Evolutionary conservation across 92 coral and sea anemone genomes (phyloP).

Genomic region (Palythoa grandiflora): DNA sequence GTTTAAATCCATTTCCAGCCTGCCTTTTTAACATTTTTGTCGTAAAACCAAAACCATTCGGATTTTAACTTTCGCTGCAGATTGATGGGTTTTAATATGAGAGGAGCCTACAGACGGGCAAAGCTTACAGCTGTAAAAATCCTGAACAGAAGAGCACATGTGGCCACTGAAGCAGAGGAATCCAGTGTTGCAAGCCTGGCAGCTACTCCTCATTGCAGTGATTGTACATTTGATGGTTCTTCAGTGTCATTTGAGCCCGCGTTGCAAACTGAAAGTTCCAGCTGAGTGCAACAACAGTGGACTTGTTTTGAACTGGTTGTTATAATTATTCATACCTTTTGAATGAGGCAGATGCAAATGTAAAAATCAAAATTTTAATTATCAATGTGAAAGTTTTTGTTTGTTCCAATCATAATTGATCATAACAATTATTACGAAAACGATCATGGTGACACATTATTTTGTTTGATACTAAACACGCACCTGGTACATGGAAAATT

Average conservation of each 20-base stretch:
- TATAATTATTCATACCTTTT: neutral
- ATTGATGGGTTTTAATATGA: conserved; percentile 89
- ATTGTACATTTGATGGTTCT: neutral
- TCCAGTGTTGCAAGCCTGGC: neutral
- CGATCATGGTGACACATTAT: neutral
- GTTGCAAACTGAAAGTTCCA: neutral
- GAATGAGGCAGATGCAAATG: neutral
- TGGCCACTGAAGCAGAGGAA: conserved; percentile 5
- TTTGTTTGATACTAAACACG: neutral
- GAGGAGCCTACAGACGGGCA: conserved; percentile 88
- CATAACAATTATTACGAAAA: neutral
- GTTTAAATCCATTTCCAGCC: no score
- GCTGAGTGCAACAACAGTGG: neutral
- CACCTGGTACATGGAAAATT: neutral
- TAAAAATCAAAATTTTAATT: neutral
- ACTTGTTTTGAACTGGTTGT: neutral
- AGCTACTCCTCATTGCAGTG: neutral
- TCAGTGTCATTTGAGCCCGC: conserved; percentile 1
- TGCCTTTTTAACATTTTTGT: no score
- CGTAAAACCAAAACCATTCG: neutral
- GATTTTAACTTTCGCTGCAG: conserved; percentile 48
- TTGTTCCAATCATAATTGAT: neutral
- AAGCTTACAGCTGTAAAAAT: conserved; percentile 86
- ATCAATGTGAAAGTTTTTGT: neutral
- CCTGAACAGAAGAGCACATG: conserved; percentile 61